A percentile compares a stretch with the other conserved stretches of the same genome.
Evolutionary conservation across 2,888 invertebrate genomes (phyloP).

Genomic region (Masnerella sp.): DNA sequence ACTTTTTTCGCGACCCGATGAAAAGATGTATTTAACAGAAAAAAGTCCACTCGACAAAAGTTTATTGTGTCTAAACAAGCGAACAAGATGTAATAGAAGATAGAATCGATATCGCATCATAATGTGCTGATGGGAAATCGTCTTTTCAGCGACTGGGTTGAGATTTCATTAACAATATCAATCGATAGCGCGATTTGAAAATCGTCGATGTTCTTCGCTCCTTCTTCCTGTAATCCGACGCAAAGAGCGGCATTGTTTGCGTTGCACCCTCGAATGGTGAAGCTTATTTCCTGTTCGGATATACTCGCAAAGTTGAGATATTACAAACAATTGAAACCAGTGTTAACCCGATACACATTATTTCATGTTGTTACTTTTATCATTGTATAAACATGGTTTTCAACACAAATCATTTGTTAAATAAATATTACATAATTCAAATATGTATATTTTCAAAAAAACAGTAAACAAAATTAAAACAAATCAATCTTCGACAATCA

Average conservation of each 20-base stretch:
- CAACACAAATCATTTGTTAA: not conserved
- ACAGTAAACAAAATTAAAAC: too few relatives aligned
- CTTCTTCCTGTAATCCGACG: conserved; percentile 24
- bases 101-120: conserved; percentile 42
- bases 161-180: conserved; percentile 49
- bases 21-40: conserved; percentile 20
- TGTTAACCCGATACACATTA: conserved; percentile 17
- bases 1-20: conserved; percentile 11
- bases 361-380: not conserved
- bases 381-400: not conserved
- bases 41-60: conserved; percentile 30
- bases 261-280: conserved; percentile 61
- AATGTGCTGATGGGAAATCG: conserved; percentile 34
- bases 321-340: conserved; percentile 21
- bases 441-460: too few relatives aligned
- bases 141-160: conserved; percentile 42
- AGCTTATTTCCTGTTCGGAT: conserved; percentile 63
- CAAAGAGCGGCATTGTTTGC: conserved; percentile 61
- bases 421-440: too few relatives aligned
- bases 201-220: conserved; percentile 5
- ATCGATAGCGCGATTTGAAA: conserved; percentile 36
- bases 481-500: too few relatives aligned
- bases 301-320: conserved; percentile 12
- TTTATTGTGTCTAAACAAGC: conserved; percentile 31
- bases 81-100: conserved; percentile 29